Percentiles rank a stretch among this genome's conserved stretches.
Evolutionary conservation across 1,140 invertebrate species (phyloP).

Genomic region (Drosophila kurseongensis): DNA sequence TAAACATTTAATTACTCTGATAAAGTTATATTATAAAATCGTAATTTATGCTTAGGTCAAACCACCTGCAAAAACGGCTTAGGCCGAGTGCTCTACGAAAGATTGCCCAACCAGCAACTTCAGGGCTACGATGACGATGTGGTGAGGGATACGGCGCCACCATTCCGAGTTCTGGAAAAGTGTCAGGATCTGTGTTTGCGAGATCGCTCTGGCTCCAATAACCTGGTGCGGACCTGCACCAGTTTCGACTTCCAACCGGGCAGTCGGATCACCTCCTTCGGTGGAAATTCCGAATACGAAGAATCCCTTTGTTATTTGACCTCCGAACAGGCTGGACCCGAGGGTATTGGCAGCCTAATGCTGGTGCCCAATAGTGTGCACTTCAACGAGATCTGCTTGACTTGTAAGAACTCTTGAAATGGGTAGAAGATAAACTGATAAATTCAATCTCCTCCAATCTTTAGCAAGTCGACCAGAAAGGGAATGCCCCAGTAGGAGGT

Average conservation of each 20-base stretch:
- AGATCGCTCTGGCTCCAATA: constrained; percentile 91
- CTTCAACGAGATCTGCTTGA: constrained; percentile 95
- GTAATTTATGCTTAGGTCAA: constrained; percentile 85
- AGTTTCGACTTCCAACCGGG: constrained; percentile 96
- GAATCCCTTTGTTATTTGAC: constrained; percentile 96
- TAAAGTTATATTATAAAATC: too few species aligned
- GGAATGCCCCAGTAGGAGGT: constrained; percentile 93
- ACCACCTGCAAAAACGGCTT: constrained; percentile 95
- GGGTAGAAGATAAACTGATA: not conserved
- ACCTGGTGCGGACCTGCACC: constrained; percentile 91
- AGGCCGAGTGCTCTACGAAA: constrained; percentile 94
- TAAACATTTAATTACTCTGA: too few species aligned
- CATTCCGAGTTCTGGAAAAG: constrained; percentile 93
- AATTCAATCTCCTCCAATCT: not conserved
- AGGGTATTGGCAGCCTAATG: constrained; percentile 94
- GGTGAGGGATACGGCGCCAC: constrained; percentile 92
- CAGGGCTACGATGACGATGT: constrained; percentile 95
- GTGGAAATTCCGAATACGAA: constrained; percentile 93
- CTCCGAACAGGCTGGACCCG: constrained; percentile 92
- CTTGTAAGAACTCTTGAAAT: constrained; percentile 88
- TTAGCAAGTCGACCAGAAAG: constrained; percentile 92
- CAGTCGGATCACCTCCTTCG: constrained; percentile 91
- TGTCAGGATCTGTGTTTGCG: constrained; percentile 93
- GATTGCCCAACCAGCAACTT: constrained; percentile 94
- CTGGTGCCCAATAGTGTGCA: constrained; percentile 94